Evolutionary conservation across 2,113 vertebrate species (phyloP), one percentile per base, ranked within the genome.

Genomic region (Smithornis capensis): DNA sequence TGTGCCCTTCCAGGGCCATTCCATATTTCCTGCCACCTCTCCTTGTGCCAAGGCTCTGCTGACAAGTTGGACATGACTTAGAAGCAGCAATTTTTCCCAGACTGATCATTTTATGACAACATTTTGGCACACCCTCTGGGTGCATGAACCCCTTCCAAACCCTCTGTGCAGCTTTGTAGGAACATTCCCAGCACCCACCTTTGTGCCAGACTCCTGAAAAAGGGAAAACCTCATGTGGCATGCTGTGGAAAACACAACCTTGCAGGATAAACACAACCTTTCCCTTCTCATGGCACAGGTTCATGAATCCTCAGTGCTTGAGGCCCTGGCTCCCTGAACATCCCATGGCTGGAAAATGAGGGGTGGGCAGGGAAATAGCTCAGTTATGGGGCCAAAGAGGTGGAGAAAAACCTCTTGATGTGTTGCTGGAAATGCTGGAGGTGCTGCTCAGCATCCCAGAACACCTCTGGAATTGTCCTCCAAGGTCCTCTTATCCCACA

Each of bases 371-470:
- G 24, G 47, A 4, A 27, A 5, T 23, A 0, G 24, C 57, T 40
- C 18, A 0, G 25, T 7, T 12, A 2, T 1, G 1, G n/a, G 31
- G 63, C 31, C 50, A 2, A 5, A 3, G 67, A 1, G 33, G 12
- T 4, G 69, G 8, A 25, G 29, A 18, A 1, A 47, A 40, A 29
- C 29, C 47, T 25, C 31, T 9, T 7, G 3, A 8, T 10, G 33
- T 10, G 40, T n/a, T n/a, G n/a, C n/a, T n/a, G n/a, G n/a, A n/a
- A n/a, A n/a, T n/a, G 53, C 79, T 49, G 6, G 23, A 9, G 35
- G 2, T 19, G 59, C 83, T 22, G 71, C 79, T 55, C 38, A 3
- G 62, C 53, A 57, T 35, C 40, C 42, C 42, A 44, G 44, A 17
- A 18, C 44, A 45, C 18, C 44, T 45, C 44, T 45, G 44, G 44